Percentiles rank a stretch among this genome's conserved stretches.
Evolutionary conservation across 53 echinoderm and acorn worm species (phyloP).

Genomic region (Henricia sp.): DNA sequence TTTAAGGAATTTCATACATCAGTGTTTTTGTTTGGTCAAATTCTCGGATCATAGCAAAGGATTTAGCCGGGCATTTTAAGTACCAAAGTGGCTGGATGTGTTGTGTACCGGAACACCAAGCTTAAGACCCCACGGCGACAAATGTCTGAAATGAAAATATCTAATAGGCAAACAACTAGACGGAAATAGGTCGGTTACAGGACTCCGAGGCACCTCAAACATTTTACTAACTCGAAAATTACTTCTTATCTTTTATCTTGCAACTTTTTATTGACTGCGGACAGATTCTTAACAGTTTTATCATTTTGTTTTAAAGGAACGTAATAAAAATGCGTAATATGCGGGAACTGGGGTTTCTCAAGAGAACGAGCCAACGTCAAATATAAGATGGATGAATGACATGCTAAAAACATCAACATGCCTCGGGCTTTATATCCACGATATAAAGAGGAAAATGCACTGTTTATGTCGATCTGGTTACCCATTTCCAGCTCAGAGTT

Average conservation of each 20-base stretch:
- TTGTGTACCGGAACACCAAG: not conserved
- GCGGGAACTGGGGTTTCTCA: too few relatives aligned
- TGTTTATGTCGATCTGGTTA: constrained; percentile 41
- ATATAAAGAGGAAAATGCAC: not conserved
- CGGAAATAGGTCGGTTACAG: not conserved
- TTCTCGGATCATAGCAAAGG: constrained; percentile 34
- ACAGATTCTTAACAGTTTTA: not conserved
- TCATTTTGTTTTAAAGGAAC: not conserved
- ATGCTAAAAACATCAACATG: constrained; percentile 52
- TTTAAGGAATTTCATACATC: constrained; percentile 33
- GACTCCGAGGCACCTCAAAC: too few relatives aligned
- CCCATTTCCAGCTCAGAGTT: constrained; percentile 14
- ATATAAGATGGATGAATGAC: constrained; percentile 25
- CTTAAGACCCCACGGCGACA: not conserved
- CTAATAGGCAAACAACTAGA: not conserved
- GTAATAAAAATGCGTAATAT: not conserved
- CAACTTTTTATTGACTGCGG: not conserved
- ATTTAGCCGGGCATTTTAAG: constrained; percentile 55
- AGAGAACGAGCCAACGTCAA: not conserved
- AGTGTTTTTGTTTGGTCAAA: constrained; percentile 4
- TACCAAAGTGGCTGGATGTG: constrained; percentile 27
- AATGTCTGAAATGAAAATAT: constrained; percentile 9
- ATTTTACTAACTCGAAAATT: not conserved
- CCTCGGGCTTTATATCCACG: constrained; percentile 7
- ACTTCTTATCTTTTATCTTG: not conserved